These are phyloP conservation scores for Chymomyza amoena DNA, from an alignment of 2,888 invertebrate species.

Conservation along the genomic window DNA sequence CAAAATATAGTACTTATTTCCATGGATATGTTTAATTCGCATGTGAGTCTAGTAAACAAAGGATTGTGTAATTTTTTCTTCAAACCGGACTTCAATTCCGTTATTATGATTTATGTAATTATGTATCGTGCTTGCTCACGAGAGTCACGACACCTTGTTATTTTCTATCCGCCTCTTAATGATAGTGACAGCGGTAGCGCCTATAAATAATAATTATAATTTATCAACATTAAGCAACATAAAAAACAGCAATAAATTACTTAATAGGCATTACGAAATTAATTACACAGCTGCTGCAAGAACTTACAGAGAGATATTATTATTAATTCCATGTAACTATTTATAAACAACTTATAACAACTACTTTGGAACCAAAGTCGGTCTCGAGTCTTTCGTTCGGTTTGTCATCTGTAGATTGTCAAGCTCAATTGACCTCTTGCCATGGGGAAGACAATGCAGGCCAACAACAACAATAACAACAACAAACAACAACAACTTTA, in stretches of 20 bases:
- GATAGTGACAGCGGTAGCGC: constrained; percentile 44
- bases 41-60: too few relatives aligned
- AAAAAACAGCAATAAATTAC: constrained; percentile 39
- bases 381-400: not conserved
- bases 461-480: constrained; percentile 29
- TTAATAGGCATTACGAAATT: constrained; percentile 37
- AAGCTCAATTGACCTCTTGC: constrained; percentile 56
- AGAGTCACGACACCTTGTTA: too few relatives aligned
- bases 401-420: constrained; percentile 19
- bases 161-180: not conserved
- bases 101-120: too few relatives aligned
- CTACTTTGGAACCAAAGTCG: not conserved
- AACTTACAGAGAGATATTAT: too few relatives aligned
- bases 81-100: too few relatives aligned
- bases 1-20: too few relatives aligned
- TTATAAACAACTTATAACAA: not conserved
- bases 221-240: constrained; percentile 49
- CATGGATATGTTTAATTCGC: too few relatives aligned
- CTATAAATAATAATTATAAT: constrained; percentile 59
- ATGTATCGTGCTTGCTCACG: too few relatives aligned
- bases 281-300: constrained; percentile 26
- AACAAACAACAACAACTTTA: not conserved
- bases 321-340: not conserved
- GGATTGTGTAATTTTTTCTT: too few relatives aligned
- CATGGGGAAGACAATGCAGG: constrained; percentile 19